Base-by-base conservation (phyloP, 2,797 vertebrate species). In the Crypturellus tataupa region DNA sequence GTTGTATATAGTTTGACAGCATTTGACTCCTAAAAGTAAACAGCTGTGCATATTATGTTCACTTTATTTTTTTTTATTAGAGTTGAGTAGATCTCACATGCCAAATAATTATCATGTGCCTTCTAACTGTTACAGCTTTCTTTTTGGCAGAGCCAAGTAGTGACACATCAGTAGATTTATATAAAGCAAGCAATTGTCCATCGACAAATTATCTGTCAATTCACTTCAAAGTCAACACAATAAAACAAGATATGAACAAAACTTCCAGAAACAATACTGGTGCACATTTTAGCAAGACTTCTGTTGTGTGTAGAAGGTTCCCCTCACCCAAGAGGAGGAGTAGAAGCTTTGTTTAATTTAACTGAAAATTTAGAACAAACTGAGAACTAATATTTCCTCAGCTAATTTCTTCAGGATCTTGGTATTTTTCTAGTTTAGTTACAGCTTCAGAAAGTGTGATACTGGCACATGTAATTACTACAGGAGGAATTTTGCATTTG, bases 101-200 rank as follows among this genome's bases (percentile, higher is more conserved):
- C 49, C 23, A 70, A 78, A 81, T 37, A 55, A 55, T 31, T 31
- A 47, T 1, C 63, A 21, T 77, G 55, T 79, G 93, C n/a, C 29
- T 84, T 91, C 49, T 73, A 31, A 72, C 49, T 51, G 7, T 56
- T 15, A 0, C 40, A 47, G 42, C 35, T 76, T 72, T 83, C 80
- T 85, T 83, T 83, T 83, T 91, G 80, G 89, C 91, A 76, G 67
- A 81, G 63, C 67, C 73, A 44, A 70, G 49, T 31, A 56, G 87
- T 91, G 82, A 92, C 73, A 84, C 89, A 39, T 84, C 85, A 60
- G 63, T 92, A 83, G 39, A 73, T 90, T 92, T 96, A 84, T 77
- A 79, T 90, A 86, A 88, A 69, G 51, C 80, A 71, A 64, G 86
- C 86, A 58, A 42, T 80, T 92, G 82, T 85, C 87, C 80, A 88